A percentile compares a stretch with the other conserved stretches of the same genome.
Conservation (phyloP, 2,797 vertebrate genomes). For the Pseudomugil tenellus region DNA sequence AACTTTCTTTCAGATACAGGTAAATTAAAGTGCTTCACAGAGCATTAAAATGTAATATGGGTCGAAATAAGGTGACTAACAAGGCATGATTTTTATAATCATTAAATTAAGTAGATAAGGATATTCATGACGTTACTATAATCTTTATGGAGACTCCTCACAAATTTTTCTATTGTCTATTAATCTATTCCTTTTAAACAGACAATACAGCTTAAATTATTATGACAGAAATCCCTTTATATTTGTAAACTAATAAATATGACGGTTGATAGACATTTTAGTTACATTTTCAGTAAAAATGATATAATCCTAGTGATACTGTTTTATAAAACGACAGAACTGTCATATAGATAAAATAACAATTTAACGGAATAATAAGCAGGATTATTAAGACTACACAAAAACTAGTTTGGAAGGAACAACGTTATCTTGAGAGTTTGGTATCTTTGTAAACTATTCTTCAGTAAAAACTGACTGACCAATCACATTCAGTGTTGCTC, state of each 20-base stretch:
- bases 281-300: too few relatives aligned
- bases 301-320: too few relatives aligned
- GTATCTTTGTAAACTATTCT: background rate
- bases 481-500: slow-evolving; percentile 65
- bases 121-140: background rate
- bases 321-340: too few relatives aligned
- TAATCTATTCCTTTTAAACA: too few relatives aligned
- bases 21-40: background rate
- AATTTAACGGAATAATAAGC: too few relatives aligned
- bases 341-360: too few relatives aligned
- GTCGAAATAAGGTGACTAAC: background rate
- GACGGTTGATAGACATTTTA: too few relatives aligned
- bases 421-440: background rate
- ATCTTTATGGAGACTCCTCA: background rate
- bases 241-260: too few relatives aligned
- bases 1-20: background rate
- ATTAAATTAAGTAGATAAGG: background rate
- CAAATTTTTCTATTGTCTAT: too few relatives aligned
- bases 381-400: background rate
- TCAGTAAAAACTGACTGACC: slow-evolving; percentile 26
- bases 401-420: background rate
- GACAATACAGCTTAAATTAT: background rate
- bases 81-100: background rate
- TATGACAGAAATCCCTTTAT: background rate
- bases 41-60: background rate